These are phyloP conservation scores for Agrotis clavis DNA, from an alignment of 2,888 invertebrate genomes.

Conservation along the genomic window DNA sequence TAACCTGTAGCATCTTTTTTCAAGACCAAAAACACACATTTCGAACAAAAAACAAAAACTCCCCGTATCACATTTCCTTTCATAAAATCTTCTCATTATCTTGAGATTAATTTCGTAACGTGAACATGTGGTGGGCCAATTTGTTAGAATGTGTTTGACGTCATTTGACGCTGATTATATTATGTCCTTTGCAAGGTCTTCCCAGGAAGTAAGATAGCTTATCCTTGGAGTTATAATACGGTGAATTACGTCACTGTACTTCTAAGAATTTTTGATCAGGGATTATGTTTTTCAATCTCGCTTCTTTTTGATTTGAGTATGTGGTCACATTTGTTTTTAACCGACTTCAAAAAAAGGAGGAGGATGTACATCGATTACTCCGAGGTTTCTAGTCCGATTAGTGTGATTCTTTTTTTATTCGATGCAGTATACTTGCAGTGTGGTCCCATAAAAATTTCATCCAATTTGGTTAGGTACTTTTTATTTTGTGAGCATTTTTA, in stretches of 20 bases:
- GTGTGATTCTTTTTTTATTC: too few species aligned
- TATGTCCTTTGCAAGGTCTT: neutral
- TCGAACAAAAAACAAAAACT: neutral
- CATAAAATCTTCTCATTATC: conserved; percentile 32
- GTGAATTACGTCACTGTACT: neutral
- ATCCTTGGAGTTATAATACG: neutral
- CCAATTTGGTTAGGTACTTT: too few species aligned
- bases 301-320: too few species aligned
- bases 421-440: too few species aligned
- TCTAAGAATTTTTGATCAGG: too few species aligned
- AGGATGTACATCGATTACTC: too few species aligned
- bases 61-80: neutral
- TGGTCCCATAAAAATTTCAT: too few species aligned
- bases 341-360: too few species aligned
- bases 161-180: neutral
- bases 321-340: too few species aligned
- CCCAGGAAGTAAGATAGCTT: neutral
- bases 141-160: neutral
- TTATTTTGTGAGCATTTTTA: too few species aligned
- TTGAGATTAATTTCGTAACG: conserved; percentile 21
- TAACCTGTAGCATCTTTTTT: neutral
- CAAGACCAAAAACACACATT: neutral
- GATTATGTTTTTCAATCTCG: too few species aligned
- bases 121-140: conserved; percentile 1
- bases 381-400: too few species aligned